Conservation (phyloP, 1,140 invertebrate species). For the Holcopasites calliopsidis region DNA sequence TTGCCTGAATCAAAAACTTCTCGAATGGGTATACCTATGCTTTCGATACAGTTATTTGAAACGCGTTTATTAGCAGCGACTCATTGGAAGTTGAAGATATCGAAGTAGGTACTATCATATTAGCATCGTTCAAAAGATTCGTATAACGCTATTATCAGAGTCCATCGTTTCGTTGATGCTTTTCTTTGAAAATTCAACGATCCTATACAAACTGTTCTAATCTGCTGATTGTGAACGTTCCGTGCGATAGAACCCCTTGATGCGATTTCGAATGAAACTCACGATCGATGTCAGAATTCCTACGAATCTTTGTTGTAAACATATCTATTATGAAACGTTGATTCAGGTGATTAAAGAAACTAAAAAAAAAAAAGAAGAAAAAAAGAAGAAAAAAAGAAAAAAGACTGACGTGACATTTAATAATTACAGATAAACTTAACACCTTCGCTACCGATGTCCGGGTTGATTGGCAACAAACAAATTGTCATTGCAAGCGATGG, state of each 20-base stretch:
- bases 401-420: conserved; percentile 46
- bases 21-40: not conserved
- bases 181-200: not conserved
- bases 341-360: conserved; percentile 51
- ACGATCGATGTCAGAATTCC: conserved; percentile 17
- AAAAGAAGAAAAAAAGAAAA: conserved; percentile 37
- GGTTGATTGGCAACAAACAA: not conserved
- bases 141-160: not conserved
- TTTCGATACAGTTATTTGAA: conserved; percentile 4
- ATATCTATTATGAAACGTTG: conserved; percentile 46
- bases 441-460: conserved; percentile 11
- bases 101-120: not conserved
- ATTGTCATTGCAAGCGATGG: not conserved
- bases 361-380: too few species aligned
- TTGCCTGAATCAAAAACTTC: conserved; percentile 1
- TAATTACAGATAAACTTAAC: conserved; percentile 19
- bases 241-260: not conserved
- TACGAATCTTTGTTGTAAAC: conserved; percentile 23
- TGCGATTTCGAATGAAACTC: not conserved
- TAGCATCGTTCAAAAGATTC: not conserved
- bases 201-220: not conserved
- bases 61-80: not conserved
- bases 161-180: not conserved
- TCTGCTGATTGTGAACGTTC: not conserved
- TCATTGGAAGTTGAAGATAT: conserved; percentile 1